Base-by-base conservation (phyloP, 2,113 vertebrate genomes). In the Acrocephalus kingi region DNA sequence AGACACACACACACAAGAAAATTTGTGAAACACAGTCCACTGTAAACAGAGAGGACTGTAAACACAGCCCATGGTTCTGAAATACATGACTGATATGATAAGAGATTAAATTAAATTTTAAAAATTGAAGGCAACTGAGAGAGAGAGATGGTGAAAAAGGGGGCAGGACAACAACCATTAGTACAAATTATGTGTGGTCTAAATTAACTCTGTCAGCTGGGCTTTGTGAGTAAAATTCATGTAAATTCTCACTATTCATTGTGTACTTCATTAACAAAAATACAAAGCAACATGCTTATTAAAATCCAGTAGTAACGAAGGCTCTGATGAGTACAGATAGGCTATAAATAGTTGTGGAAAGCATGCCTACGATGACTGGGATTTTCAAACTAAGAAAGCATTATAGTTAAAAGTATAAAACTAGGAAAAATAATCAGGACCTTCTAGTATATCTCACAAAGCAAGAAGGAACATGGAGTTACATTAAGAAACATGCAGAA, bases 161-260 rank as follows among this genome's bases (percentile, higher is more conserved):
- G 4, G 10, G 2, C 59, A 11, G 17, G 8, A 33, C 79, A 82
- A 51, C 12, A 41, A 54, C 18, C 0, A 0, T 79, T 79, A 4
- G 3, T 84, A 71, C 21, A 33, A 5, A 6, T 22, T 85, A 7
- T 39, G 33, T 55, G 12, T 55, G 24, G 12, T 79, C 54, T 23
- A 68, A 43, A 79, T 85, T 43, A 72, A 72, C 43, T 48, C 35
- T 63, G 22, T 78, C 71, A 67, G 16, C 52, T 83, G 24, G 56
- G 33, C 37, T 86, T 68, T 80, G 18, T 75, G 33, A 35, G 24
- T 61, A 75, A 88, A 75, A 74, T n/a, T 85, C 10, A 5, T 17
- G 19, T 31, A 62, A 67, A 69, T 39, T 66, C 56, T 77, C 46
- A 30, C n/a, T 82, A n/a, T 41, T 90, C 37, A 13, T 62, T 75